These are phyloP conservation scores for Glareola pratincola DNA, from an alignment of 2,113 vertebrate genomes.

Conservation along the genomic window DNA sequence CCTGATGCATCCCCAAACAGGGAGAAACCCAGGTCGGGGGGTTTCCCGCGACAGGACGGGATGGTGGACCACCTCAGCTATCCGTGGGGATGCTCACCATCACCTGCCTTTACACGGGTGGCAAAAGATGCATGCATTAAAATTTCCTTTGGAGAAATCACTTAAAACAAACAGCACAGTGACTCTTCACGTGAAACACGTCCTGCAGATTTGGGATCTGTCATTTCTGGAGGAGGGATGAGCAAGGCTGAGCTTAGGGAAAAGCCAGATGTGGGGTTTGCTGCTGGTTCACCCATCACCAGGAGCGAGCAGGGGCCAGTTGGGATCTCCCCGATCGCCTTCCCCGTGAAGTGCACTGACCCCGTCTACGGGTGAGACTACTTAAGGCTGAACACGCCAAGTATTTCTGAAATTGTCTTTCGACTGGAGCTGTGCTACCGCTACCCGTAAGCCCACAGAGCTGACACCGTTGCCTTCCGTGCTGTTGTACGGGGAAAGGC, in stretches of 20 bases:
- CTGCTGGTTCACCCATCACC: neutral
- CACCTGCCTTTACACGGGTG: neutral
- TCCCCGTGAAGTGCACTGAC: neutral
- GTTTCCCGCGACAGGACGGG: fast-evolving
- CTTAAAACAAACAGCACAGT: neutral
- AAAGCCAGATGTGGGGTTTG: neutral
- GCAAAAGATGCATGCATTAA: fast-evolving
- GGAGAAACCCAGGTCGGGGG: neutral
- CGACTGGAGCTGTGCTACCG: neutral
- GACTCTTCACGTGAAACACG: neutral
- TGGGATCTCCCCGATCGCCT: neutral
- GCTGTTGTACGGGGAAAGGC: fast-evolving
- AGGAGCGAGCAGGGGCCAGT: neutral
- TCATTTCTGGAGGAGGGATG: neutral
- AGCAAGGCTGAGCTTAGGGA: neutral
- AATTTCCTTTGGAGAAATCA: neutral
- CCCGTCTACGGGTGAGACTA: neutral
- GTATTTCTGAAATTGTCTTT: neutral
- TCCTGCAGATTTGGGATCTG: neutral
- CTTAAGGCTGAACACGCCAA: neutral
- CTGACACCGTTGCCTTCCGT: fast-evolving
- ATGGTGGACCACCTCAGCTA: neutral
- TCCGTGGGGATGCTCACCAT: neutral
- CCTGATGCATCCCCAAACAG: fast-evolving
- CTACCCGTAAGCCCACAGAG: neutral